These are phyloP conservation scores for Callithrix jacchus DNA, from an alignment of 2,113 vertebrate species.

Conservation along the genomic window DNA sequence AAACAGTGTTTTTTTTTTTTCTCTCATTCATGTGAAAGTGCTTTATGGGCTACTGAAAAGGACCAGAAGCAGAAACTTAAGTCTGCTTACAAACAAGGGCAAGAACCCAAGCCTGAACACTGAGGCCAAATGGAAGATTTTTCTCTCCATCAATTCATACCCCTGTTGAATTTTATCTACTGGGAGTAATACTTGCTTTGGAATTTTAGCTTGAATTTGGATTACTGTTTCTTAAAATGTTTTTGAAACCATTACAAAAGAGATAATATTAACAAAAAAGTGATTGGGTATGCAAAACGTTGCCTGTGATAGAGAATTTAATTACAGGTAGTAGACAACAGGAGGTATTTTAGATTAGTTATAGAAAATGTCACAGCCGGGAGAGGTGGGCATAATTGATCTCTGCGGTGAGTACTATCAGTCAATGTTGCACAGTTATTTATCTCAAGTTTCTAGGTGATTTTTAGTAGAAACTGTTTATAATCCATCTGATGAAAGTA, in stretches of 20 bases:
- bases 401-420: background rate
- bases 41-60: background rate
- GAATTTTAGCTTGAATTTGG: background rate
- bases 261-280: background rate
- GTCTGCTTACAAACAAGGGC: background rate
- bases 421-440: background rate
- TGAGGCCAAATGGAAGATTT: background rate
- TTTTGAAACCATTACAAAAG: background rate
- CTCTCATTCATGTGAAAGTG: background rate
- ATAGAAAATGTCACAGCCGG: slow-evolving; percentile 17
- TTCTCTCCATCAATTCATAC: background rate
- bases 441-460: background rate
- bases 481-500: background rate
- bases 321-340: slow-evolving; percentile 21
- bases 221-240: background rate
- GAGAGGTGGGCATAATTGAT: background rate
- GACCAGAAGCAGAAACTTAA: background rate
- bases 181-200: background rate
- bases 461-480: background rate
- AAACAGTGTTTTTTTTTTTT: background rate
- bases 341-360: slow-evolving; percentile 43
- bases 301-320: background rate
- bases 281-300: background rate
- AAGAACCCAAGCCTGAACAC: background rate
- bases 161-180: background rate